A percentile compares a stretch with the other conserved stretches of the same genome.
Evolutionary conservation across 2,797 vertebrate species (phyloP).

Genomic region (Nyctibius grandis): DNA sequence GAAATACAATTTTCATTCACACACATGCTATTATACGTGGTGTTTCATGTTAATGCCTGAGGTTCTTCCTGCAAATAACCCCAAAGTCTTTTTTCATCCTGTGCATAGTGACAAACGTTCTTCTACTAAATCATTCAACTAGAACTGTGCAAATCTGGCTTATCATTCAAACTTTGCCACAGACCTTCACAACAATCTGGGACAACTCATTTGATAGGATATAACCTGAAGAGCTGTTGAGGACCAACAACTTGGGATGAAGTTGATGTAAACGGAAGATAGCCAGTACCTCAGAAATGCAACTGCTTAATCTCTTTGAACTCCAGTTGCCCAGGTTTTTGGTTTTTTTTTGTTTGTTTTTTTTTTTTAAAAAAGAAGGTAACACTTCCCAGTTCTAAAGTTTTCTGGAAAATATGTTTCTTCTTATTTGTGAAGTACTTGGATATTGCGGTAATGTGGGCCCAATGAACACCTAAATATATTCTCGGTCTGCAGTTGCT

Average conservation of each 20-base stretch:
- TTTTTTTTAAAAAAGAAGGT: neutral
- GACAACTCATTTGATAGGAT: neutral
- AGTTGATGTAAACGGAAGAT: neutral
- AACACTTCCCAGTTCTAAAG: neutral
- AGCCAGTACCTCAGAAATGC: neutral
- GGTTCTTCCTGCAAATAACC: neutral
- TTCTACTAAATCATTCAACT: neutral
- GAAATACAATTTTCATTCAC: neutral
- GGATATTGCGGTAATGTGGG: neutral
- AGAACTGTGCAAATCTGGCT: neutral
- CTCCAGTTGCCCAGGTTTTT: neutral
- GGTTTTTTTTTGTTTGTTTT: no score
- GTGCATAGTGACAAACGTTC: neutral
- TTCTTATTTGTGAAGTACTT: neutral
- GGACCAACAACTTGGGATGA: neutral
- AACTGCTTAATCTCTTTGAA: neutral
- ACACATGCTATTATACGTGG: neutral
- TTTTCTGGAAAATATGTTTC: neutral
- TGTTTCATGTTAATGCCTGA: neutral
- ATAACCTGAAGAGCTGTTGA: neutral
- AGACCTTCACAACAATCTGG: neutral
- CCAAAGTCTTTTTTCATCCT: neutral
- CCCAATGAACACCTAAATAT: neutral
- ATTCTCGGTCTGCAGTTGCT: neutral
- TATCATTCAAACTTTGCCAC: neutral